Conservation (phyloP, 2,113 vertebrate genomes). For the Pangasianodon gigas region DNA sequence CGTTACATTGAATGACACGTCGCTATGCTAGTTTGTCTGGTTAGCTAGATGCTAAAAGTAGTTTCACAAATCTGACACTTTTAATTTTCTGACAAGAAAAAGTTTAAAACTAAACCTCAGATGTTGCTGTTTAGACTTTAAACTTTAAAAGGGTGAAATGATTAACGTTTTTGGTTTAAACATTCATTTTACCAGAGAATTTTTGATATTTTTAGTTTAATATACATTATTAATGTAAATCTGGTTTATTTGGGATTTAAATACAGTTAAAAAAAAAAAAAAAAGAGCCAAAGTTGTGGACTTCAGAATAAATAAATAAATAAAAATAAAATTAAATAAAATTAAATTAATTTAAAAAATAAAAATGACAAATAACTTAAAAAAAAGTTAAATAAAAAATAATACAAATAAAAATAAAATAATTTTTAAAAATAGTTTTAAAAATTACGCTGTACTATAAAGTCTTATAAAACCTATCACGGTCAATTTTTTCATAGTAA, state of each 20-base stretch:
- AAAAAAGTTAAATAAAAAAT: not conserved
- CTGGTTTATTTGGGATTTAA: not conserved
- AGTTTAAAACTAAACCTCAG: no score
- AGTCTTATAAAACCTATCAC: not conserved
- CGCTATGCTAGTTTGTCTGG: slow-evolving; percentile 23
- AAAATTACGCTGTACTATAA: not conserved
- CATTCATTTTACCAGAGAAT: not conserved
- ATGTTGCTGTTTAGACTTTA: not conserved
- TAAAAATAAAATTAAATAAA: not conserved
- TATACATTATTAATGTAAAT: not conserved
- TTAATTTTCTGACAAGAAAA: not conserved
- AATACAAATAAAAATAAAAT: not conserved
- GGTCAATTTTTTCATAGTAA: not conserved
- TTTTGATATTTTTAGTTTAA: not conserved
- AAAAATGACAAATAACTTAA: not conserved
- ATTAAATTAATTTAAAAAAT: not conserved
- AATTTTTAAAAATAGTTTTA: not conserved
- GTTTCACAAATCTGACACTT: not conserved
- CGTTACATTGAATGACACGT: slow-evolving; percentile 31
- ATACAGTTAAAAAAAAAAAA: not conserved
- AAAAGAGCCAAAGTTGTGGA: no score
- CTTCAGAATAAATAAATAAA: not conserved
- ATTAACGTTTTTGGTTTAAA: not conserved
- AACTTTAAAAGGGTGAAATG: not conserved
- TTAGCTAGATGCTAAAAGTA: not conserved